Base-by-base conservation (phyloP, 2,888 invertebrate species). In the Melieria omissa region DNA sequence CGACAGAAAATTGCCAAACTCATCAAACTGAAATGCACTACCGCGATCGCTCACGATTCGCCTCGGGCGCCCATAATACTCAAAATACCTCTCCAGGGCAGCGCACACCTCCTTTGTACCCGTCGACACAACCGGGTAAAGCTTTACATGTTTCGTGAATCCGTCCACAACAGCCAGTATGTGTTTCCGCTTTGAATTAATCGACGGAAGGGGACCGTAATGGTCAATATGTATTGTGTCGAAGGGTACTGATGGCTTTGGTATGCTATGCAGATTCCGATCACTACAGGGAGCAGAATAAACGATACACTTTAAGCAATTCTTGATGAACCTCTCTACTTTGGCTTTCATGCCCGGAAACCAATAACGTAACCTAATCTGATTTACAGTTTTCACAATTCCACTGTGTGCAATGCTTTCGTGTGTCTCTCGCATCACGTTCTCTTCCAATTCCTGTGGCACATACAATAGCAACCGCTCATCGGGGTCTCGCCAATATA, bases 11-110 rank as follows among this genome's bases (percentile, higher is more conserved):
- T 16, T 46, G 12, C 41, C 54, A 46, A 73, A 74, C 47, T 73
- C 74, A 8, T 57, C 55, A 7, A 73, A 72, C 4, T 72, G 73
- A 70, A 75, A 75, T 44, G 29, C 29, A 29, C 29, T 29, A 69
- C 68, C 10, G 70, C 29, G 41, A 44, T 70, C 70, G 7, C 41
- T 49, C 5, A 70, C 29, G 12, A 70, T 46, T 52, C 49, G 9
- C 12, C 49, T 9, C 10, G 49, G 49, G 12, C 49, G 3, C 9
- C 49, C 29, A 29, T 62, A 6, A 62, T n/a, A n/a, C n/a, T n/a
- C n/a, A n/a, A n/a, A n/a, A n/a, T n/a, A 45, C 45, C 8, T 44
- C 46, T 62, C 58, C 29, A 68, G 47, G 4, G 47, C 44, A 3
- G 47, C 49, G 12, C n/a, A 45, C 12, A 55, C 12, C 44, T 70